These are phyloP conservation scores for Conops quadrifasciatus DNA, from an alignment of 2,888 invertebrate species.

Conservation along the genomic window DNA sequence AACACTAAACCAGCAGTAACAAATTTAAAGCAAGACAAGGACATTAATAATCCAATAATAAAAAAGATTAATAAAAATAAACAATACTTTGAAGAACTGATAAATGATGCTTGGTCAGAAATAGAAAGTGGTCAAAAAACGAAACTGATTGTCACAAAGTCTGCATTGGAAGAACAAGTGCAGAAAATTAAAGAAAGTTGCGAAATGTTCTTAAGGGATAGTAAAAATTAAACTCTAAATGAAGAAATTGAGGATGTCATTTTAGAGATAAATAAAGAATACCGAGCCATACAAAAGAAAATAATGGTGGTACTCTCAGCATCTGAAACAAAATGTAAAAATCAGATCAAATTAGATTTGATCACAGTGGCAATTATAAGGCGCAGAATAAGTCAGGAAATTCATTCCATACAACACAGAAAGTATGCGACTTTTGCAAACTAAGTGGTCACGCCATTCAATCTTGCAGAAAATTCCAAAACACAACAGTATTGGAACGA, in stretches of 20 bases:
- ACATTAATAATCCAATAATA: not conserved
- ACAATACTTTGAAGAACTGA: not conserved
- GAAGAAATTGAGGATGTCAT: not conserved
- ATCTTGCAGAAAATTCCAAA: constrained; percentile 14
- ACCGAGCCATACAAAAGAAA: not conserved
- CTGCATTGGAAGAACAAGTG: too few species aligned
- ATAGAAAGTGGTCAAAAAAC: not conserved
- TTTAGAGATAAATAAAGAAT: not conserved
- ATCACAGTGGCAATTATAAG: not conserved
- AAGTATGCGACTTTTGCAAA: too few species aligned
- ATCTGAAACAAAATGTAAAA: too few species aligned
- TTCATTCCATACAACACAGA: not conserved
- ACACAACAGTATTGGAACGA: not conserved
- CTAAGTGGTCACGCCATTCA: constrained; percentile 8
- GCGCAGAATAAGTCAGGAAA: not conserved
- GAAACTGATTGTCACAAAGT: not conserved
- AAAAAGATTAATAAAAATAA: too few species aligned
- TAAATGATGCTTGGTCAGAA: not conserved
- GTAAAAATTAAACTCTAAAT: not conserved
- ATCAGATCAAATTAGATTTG: not conserved
- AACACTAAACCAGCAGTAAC: not conserved
- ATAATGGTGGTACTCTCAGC: not conserved
- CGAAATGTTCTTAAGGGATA: not conserved
- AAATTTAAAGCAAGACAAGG: not conserved
- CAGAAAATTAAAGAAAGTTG: not conserved